A percentile compares a stretch with the other conserved stretches of the same genome.
Evolutionary conservation across 2,113 vertebrate genomes (phyloP).

Genomic region (Rhinichthys klamathensis): DNA sequence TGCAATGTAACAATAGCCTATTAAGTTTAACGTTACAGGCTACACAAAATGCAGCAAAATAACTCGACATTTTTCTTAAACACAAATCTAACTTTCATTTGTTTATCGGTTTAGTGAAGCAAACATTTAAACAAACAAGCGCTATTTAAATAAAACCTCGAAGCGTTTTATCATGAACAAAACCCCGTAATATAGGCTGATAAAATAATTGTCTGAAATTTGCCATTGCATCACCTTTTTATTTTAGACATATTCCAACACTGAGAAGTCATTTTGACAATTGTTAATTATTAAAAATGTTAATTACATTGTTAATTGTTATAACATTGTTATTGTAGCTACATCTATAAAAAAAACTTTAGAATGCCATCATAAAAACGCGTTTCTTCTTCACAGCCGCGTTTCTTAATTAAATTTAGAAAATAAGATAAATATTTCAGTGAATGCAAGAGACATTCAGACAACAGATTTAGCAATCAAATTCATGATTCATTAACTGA

Average conservation of each 20-base stretch:
- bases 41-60: background rate
- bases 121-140: background rate
- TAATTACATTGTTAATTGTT: no score
- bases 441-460: background rate
- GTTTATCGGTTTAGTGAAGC: no score
- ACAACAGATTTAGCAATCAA: conserved; percentile 12
- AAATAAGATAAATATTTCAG: background rate
- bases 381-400: background rate
- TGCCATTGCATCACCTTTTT: background rate
- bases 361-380: background rate
- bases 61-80: background rate
- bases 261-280: background rate
- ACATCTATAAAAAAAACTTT: background rate
- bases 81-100: background rate
- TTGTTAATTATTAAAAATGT: background rate
- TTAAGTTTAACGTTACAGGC: background rate
- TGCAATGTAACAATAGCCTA: background rate
- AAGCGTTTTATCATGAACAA: background rate
- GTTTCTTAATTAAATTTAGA: background rate
- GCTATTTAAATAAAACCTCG: background rate
- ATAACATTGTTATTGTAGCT: no score
- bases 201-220: background rate
- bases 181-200: background rate
- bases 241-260: background rate
- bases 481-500: background rate